Conservation (phyloP, 2,888 invertebrate species). For the Coleophora flavipennella region DNA sequence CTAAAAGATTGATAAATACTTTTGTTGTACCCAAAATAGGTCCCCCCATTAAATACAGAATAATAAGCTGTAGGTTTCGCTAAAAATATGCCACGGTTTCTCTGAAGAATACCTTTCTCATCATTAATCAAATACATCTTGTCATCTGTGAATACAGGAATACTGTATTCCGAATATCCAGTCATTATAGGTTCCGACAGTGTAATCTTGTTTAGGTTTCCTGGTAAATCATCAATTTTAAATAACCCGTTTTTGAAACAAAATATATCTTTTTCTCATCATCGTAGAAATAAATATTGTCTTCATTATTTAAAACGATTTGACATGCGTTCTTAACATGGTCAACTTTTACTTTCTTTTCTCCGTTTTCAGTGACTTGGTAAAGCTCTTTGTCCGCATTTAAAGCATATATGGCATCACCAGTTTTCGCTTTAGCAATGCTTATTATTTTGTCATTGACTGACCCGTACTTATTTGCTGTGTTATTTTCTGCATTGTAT, state of each 20-base stretch:
- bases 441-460: constrained; percentile 33
- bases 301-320: constrained; percentile 36
- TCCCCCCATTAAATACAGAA: constrained; percentile 34
- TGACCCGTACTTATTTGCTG: constrained; percentile 36
- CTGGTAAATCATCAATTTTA: constrained; percentile 37
- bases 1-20: constrained; percentile 38
- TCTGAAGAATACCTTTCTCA: constrained; percentile 32
- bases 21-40: constrained; percentile 43
- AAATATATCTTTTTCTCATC: constrained; percentile 33
- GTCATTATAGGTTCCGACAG: constrained; percentile 31
- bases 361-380: constrained; percentile 42
- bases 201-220: constrained; percentile 19
- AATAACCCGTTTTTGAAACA: constrained; percentile 24
- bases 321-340: constrained; percentile 33
- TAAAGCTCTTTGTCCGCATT: constrained; percentile 36
- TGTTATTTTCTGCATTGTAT: constrained; percentile 23
- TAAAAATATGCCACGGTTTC: constrained; percentile 19
- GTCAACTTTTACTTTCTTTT: constrained; percentile 31
- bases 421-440: constrained; percentile 31
- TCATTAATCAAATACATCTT: constrained; percentile 27
- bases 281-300: constrained; percentile 41
- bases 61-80: constrained; percentile 38
- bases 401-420: constrained; percentile 33
- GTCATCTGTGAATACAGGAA: constrained; percentile 30
- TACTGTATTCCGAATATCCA: constrained; percentile 27